Evolutionary conservation across 2,113 vertebrate species (phyloP), one percentile per base, ranked within the genome.

Genomic region (Oxyura jamaicensis): DNA sequence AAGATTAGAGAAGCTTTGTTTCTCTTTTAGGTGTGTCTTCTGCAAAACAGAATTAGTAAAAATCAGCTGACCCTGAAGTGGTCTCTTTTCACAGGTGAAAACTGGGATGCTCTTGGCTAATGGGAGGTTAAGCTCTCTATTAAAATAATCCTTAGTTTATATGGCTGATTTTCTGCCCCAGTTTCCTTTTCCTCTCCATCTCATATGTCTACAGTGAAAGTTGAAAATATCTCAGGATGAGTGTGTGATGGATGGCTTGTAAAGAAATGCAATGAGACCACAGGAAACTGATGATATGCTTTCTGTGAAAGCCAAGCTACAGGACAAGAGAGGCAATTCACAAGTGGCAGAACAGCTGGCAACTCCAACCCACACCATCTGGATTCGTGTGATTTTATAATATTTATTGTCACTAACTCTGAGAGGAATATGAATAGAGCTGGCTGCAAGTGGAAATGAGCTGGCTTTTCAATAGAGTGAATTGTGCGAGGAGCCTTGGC

Each of bases 321-420:
- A 86, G 77, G 83, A 94, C 88, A 97, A 96, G 93, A 96, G 91
- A 92, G 26, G 95, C 86, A 95, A 91, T 88, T 91, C 59, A 93
- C 75, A 84, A 93, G 83, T 80, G 63, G 41, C 39, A 52, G 90
- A 95, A 84, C 68, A 80, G 80, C 72, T 95, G 84, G 81, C 93
- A 95, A 52, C 83, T 94, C 39, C 78, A 97, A 92, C 86, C 76
- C 79, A 91, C 87, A 67, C 94, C 88, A 97, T 96, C 83, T 95
- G 87, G 86, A 71, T 83, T 87, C 89, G 86, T 94, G 91, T 93
- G 86, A 94, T 96, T 97, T 93, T 91, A 73, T 96, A 74, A 60
- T 93, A 94, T 96, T 97, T 96, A 90, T 92, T 91, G 95, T 94
- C 93, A 93, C 63, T 95, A 86, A 93, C 91, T 96, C 90, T 44